Base-by-base conservation (phyloP, 1,140 invertebrate species). In the Eubasilissa regina region DNA sequence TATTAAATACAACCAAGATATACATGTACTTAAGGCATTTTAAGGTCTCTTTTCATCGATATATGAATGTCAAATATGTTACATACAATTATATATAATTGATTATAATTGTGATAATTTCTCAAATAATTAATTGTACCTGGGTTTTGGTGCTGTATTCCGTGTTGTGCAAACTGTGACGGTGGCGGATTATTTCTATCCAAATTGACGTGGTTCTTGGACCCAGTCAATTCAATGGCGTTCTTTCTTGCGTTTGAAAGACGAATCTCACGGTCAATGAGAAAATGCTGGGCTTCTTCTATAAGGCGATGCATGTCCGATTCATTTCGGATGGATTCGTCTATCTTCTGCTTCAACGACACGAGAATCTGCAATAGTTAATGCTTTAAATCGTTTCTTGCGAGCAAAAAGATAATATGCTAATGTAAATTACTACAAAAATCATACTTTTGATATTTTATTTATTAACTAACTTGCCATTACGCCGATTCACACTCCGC, bases 311-410 rank as follows among this genome's bases (percentile, higher is more conserved):
- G 89, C 19, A 93, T 91, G 85, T 95, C 93, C 25, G 93, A 90
- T 12, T 94, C 89, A n/a, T 92, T 93, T 0, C 89, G 91, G 62
- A 96, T 91, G 85, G 94, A 93, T 73, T 93, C 92, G 86, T 97
- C 96, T 77, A 97, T 92, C 87, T 95, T 95, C 79, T 96, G 94
- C 84, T 96, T 96, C n/a, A 97, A 90, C 82, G 93, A 94, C 80
- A 92, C 94, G 83, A 96, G 89, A 81, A 95, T 94, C 95, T 96
- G 83, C 12, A 87, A 88, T 83, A 81, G 17, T 8, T 55, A 15
- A 70, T 12, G 68, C 15, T 47, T 48, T 48, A 11, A 45, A 68
- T 45, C 35, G n/a, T 43, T 21, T 60, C 12, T 8, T 60, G 8
- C 17, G 51, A n/a, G n/a, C n/a, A n/a, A n/a, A n/a, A n/a, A n/a